Conservation (phyloP, 1,140 invertebrate genomes). For the Macrocentrus cingulum region DNA sequence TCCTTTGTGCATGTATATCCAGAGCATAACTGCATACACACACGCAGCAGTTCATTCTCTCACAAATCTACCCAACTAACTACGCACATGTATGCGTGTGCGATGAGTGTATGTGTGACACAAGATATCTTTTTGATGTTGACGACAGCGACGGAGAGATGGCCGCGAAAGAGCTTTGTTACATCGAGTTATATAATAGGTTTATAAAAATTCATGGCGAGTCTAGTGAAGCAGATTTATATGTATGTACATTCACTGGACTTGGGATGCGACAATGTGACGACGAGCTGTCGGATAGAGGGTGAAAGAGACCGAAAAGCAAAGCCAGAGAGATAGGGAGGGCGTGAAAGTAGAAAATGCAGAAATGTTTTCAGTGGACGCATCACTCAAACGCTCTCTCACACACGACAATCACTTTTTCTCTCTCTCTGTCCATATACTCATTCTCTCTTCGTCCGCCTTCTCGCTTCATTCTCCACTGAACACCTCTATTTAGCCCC, state of each 20-base stretch:
- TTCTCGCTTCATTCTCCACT: not conserved
- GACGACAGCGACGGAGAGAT: slow-evolving; percentile 8
- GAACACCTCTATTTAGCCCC: not conserved
- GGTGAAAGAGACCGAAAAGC: slow-evolving; percentile 5
- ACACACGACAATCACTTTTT: not conserved
- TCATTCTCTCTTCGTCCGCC: not conserved
- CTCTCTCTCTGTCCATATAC: not conserved
- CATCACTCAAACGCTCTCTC: slow-evolving; percentile 36
- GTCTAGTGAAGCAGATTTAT: slow-evolving; percentile 26
- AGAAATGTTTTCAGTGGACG: slow-evolving; percentile 36
- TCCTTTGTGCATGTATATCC: slow-evolving; percentile 29
- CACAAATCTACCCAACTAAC: no score
- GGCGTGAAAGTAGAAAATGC: slow-evolving; percentile 26
- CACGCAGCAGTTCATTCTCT: not conserved
- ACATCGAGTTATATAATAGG: slow-evolving; percentile 47
- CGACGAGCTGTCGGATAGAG: slow-evolving; percentile 17
- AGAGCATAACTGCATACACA: not conserved
- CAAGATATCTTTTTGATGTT: slow-evolving; percentile 48
- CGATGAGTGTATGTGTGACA: slow-evolving; percentile 15
- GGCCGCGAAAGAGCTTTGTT: slow-evolving; percentile 33
- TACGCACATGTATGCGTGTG: slow-evolving; percentile 10
- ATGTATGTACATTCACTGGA: slow-evolving; percentile 2
- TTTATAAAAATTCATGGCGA: slow-evolving; percentile 50
- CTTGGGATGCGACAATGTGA: slow-evolving; percentile 17
- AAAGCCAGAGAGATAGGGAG: slow-evolving; percentile 11